Evolutionary conservation across 2,888 invertebrate genomes (phyloP).

Genomic region (Neoitamus cyanurus): DNA sequence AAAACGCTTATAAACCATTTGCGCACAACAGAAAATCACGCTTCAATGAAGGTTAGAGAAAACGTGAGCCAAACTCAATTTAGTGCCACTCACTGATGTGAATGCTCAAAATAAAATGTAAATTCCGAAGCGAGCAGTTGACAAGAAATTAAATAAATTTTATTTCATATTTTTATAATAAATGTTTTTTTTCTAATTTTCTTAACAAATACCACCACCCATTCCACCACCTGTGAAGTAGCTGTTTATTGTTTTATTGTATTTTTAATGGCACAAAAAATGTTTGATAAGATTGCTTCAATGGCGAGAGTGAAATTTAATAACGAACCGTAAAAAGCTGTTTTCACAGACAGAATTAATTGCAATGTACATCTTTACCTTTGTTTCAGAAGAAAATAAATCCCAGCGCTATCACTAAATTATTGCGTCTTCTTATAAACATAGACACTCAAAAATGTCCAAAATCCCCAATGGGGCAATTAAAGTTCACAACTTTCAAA

Average conservation of each 20-base stretch:
- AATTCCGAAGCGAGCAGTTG: neutral
- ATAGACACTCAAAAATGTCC: neutral
- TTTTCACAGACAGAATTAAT: neutral
- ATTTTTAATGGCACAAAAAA: neutral
- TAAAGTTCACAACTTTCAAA: neutral
- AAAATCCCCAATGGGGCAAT: neutral
- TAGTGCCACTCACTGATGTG: neutral
- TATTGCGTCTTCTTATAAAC: no score
- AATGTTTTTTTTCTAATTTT: no score
- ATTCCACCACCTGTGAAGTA: neutral
- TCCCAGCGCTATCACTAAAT: neutral
- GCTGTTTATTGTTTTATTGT: neutral
- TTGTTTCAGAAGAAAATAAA: neutral
- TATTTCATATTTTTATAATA: neutral
- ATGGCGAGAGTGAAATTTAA: neutral
- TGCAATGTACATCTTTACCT: neutral
- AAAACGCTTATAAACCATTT: neutral
- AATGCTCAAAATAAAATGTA: neutral
- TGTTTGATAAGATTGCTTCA: neutral
- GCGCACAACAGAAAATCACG: neutral
- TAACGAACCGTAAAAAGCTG: neutral
- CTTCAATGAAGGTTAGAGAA: neutral
- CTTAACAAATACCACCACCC: neutral
- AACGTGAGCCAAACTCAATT: neutral
- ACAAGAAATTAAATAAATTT: neutral